Evolutionary conservation across 2,113 vertebrate species (phyloP).

Genomic region (Prunella himalayana): DNA sequence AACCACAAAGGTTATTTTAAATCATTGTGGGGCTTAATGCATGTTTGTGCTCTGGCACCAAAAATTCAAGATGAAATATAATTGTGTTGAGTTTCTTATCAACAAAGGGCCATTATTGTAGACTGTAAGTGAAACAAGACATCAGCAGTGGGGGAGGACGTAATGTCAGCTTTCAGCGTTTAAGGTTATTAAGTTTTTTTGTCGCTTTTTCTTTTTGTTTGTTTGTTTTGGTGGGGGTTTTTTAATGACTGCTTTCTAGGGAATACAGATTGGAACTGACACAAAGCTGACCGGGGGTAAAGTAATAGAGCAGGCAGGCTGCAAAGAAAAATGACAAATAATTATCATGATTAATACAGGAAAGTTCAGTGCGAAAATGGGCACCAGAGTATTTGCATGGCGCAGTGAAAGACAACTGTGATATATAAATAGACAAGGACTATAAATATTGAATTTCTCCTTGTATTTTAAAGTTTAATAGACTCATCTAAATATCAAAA

Average conservation of each 20-base stretch:
- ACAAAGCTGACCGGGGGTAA: background rate
- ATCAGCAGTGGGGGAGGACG: background rate
- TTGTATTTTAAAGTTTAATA: conserved; percentile 61
- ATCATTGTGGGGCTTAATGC: conserved; percentile 19
- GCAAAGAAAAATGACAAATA: background rate
- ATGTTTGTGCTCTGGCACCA: conserved; percentile 28
- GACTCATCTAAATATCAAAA: conserved; percentile 60
- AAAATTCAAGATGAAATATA: conserved; percentile 21
- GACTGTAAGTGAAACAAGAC: background rate
- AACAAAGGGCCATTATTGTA: conserved; percentile 36
- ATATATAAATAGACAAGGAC: conserved; percentile 45
- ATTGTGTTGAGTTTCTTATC: conserved; percentile 10
- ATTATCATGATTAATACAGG: conserved; percentile 25
- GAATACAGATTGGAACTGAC: conserved; percentile 34
- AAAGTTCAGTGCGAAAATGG: conserved; percentile 9
- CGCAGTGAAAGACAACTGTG: background rate
- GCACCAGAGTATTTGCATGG: background rate
- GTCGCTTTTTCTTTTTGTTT: background rate
- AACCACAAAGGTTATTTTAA: conserved; percentile 36
- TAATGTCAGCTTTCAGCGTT: background rate
- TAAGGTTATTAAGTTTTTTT: background rate
- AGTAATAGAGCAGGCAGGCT: conserved; percentile 5
- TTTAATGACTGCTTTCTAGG: conserved; percentile 24
- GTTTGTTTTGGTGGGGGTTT: background rate
- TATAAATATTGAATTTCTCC: conserved; percentile 55